phyloP scores from a whole-genome alignment of 2,113 vertebrate species.

The Nothoprocta pentlandii region DNA sequence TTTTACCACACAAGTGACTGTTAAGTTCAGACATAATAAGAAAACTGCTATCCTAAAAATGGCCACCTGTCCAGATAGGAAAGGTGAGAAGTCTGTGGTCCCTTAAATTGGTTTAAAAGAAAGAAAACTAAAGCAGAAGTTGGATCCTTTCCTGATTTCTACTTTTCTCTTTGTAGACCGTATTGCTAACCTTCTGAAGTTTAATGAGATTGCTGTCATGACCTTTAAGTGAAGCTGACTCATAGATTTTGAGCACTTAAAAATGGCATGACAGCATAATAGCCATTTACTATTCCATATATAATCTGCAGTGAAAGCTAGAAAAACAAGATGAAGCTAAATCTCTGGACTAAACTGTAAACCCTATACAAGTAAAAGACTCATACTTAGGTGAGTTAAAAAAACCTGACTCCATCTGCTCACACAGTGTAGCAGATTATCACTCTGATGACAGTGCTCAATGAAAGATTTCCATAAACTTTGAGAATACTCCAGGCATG shows the following conservation, averaged over 20 bases:
- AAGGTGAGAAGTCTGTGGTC: background rate
- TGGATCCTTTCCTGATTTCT: background rate
- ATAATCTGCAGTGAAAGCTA: background rate
- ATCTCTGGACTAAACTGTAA: background rate
- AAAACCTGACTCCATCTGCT: accelerated
- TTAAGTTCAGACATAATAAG: background rate
- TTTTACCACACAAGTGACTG: background rate
- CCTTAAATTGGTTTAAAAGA: background rate
- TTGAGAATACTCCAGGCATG: background rate
- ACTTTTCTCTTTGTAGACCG: background rate
- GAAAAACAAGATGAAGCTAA: background rate
- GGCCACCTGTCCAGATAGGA: background rate
- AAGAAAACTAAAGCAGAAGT: background rate
- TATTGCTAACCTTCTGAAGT: background rate
- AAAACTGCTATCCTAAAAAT: background rate
- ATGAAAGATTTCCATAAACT: background rate
- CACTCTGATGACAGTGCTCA: background rate
- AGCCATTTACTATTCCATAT: background rate
- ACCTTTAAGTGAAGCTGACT: background rate
- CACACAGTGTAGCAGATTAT: background rate
- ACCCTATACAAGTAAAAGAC: background rate
- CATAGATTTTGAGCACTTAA: background rate
- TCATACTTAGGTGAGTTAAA: background rate
- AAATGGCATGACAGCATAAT: background rate
- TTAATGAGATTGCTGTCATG: background rate